phyloP scores from a whole-genome alignment of 2,888 invertebrate species.

The Tetropium fuscum region DNA sequence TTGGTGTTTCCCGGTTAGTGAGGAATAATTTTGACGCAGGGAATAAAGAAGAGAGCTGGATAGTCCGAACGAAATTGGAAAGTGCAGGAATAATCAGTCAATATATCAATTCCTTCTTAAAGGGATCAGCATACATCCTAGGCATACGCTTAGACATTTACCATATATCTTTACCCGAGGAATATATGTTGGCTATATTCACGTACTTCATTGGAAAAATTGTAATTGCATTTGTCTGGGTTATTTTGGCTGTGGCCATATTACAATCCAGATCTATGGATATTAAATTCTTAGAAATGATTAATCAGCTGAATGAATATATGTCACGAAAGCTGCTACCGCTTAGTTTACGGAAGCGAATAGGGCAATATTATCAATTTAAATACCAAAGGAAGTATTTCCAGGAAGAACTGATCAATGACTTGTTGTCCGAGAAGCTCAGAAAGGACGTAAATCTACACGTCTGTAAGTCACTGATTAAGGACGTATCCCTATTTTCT shows the following conservation, averaged over 20 bases:
- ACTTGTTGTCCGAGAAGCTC: slow-evolving; percentile 32
- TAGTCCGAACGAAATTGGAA: background rate
- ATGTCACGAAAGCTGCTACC: slow-evolving; percentile 63
- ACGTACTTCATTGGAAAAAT: slow-evolving; percentile 44
- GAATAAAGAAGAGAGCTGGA: slow-evolving; percentile 21
- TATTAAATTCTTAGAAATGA: slow-evolving; percentile 63
- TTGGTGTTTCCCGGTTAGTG: slow-evolving; percentile 27
- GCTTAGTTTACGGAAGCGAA: slow-evolving; percentile 57
- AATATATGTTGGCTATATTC: slow-evolving; percentile 29
- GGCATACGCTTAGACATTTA: slow-evolving; percentile 13
- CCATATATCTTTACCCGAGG: slow-evolving; percentile 16
- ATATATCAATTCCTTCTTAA: slow-evolving; percentile 36
- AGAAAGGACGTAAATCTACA: slow-evolving; percentile 63
- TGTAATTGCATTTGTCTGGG: slow-evolving; percentile 35
- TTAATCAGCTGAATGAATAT: slow-evolving; percentile 64
- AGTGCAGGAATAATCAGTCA: background rate
- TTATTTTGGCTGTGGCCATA: slow-evolving; percentile 32
- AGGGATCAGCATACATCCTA: slow-evolving; percentile 34
- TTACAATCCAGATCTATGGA: slow-evolving; percentile 53
- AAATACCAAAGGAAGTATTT: slow-evolving; percentile 65
- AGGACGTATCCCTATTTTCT: slow-evolving; percentile 69
- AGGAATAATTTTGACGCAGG: slow-evolving; percentile 18
- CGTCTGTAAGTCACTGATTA: slow-evolving; percentile 69
- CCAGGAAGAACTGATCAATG: slow-evolving; percentile 59
- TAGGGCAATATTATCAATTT: slow-evolving; percentile 62